Conservation (phyloP, 2,113 vertebrate genomes). For the Bos indicus region DNA sequence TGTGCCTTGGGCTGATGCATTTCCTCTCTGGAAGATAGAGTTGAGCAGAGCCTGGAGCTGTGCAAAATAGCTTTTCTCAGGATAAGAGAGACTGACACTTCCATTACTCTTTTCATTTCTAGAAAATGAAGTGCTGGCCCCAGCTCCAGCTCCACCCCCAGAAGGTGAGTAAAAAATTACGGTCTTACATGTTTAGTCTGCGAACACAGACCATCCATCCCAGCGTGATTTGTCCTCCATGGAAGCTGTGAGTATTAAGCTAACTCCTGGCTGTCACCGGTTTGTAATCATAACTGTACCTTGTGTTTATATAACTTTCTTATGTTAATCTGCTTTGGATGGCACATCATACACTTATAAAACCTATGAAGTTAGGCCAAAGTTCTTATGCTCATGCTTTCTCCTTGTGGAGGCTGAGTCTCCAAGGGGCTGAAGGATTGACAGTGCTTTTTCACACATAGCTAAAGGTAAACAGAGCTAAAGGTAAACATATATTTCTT, state of each 20-base stretch:
- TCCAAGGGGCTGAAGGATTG: background rate
- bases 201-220: background rate
- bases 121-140: constrained; percentile 79
- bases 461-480: background rate
- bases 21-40: background rate
- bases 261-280: background rate
- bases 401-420: background rate
- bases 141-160: constrained; percentile 57
- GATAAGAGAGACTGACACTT: background rate
- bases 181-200: accelerated
- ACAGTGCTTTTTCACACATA: background rate
- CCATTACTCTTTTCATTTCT: constrained; percentile 63
- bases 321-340: background rate
- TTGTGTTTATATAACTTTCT: background rate
- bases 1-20: background rate
- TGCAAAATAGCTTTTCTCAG: background rate
- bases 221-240: background rate
- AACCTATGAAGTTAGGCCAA: background rate
- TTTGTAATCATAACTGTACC: background rate
- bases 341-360: background rate
- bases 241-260: background rate
- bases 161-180: constrained; percentile 78
- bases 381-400: background rate
- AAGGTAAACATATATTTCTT: background rate
- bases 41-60: background rate